Evolutionary conservation across 2,797 vertebrate species (phyloP), one percentile per base, ranked within the genome.

Genomic region (Geotrypetes seraphini): DNA sequence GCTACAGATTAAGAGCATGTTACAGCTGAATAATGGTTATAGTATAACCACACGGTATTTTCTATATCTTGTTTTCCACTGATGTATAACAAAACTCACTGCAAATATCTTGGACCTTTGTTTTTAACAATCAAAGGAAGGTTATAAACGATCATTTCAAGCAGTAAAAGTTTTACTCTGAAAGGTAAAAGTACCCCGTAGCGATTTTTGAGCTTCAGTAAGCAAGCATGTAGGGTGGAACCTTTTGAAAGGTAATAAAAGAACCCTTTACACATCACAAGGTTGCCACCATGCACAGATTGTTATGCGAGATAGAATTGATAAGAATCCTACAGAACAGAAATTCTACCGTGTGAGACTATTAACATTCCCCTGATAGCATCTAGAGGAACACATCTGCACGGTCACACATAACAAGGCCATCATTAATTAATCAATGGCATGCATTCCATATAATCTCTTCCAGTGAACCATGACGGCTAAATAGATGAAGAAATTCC

Each of bases 131-230:
- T n/a, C n/a, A n/a, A n/a, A n/a, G n/a, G n/a, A n/a, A n/a, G n/a
- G n/a, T n/a, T n/a, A n/a, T n/a, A n/a, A n/a, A n/a, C n/a, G n/a
- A n/a, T n/a, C n/a, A n/a, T n/a, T n/a, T n/a, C n/a, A n/a, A n/a
- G n/a, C n/a, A n/a, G n/a, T n/a, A n/a, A n/a, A n/a, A n/a, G n/a
- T n/a, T 11, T 19, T 8, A 30, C 31, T 9, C 22, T 15, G 12
- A 33, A 65, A 60, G 49, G 33, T 34, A 34, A 45, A 44, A 35
- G 25, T 66, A 45, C 47, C 40, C 60, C 34, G 50, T 33, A 48
- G 53, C 36, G 19, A 50, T 54, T 58, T 27, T 70, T 59, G 57
- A 51, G 42, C 46, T 55, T 66, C 52, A 43, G 6, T 56, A 56
- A 57, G 39, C 45, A 66, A 54, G 51, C 10, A 6, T 29, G 22